Base-by-base conservation (phyloP, 2,113 vertebrate genomes). In the Lasiurus borealis region DNA sequence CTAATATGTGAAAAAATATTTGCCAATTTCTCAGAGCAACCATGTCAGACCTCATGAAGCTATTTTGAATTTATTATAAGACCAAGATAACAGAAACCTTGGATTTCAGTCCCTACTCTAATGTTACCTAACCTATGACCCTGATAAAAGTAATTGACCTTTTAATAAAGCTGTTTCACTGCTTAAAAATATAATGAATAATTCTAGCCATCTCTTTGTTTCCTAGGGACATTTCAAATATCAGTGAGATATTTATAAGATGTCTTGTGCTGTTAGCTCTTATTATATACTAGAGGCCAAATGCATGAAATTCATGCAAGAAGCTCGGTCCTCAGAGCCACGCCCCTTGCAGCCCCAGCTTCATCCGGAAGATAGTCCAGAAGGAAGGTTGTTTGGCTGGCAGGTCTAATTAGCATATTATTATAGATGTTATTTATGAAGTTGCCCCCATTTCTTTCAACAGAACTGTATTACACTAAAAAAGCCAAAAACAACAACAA, bases 1-100 rank as follows among this genome's bases (percentile, higher is more conserved):
- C 72, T 80, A 44, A 78, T 8, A 25, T 34, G 72, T n/a, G 75
- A 76, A 94, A 71, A 64, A 80, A n/a, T 46, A n/a, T 91, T 88
- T 50, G 34, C 87, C 62, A n/a, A 1, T 69, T 85, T 88, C 83
- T 83, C 14, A 62, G 18, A 69, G 29, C 40, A 46, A 25, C 59
- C 27, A 1, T 1, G 29, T 92, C 88, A 93, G n/a, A 69, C 15
- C 48, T 77, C 36, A n/a, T 25, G n/a, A 59, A 80, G 52, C 93
- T 44, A 6, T 54, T 57, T 81, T 62, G n/a, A 85, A 44, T 90
- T 83, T 40, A 46, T 77, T 19, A 3, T 68, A 69, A 59, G 44
- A 83, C 50, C 73, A 46, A 80, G 25, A 4, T 85, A 44, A 68
- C 7, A 72, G 29, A 48, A 91, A 18, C 12, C 40, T 68, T 85